Evolutionary conservation across 2,888 invertebrate genomes (phyloP).

Genomic region (Pycnomerus fuliginosus): DNA sequence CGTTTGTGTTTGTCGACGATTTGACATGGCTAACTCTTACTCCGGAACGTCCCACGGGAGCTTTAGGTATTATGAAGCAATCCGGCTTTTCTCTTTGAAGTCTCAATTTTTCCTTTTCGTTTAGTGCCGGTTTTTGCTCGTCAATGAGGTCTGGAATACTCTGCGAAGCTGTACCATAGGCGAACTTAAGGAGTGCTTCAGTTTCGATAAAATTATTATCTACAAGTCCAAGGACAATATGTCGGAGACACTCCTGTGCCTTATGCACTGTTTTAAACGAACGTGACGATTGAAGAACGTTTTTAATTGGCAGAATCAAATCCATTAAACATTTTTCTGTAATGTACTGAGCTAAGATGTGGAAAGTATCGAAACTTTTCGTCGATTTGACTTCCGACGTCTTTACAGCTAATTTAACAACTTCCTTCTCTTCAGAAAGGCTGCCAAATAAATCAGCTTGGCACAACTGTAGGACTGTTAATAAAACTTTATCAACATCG

Average conservation of each 20-base stretch:
- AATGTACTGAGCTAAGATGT: constrained; percentile 77
- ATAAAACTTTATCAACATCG: constrained; percentile 78
- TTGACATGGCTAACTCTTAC: constrained; percentile 55
- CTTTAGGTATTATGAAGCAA: constrained; percentile 74
- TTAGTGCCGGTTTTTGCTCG: constrained; percentile 53
- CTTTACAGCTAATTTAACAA: constrained; percentile 78
- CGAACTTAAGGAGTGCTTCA: constrained; percentile 74
- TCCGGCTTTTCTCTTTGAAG: constrained; percentile 64
- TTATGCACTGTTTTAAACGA: constrained; percentile 79
- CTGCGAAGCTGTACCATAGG: constrained; percentile 79
- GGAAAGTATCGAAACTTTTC: constrained; percentile 83
- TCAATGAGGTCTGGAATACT: constrained; percentile 72
- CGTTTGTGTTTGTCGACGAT: constrained; percentile 73
- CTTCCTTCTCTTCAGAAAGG: constrained; percentile 88
- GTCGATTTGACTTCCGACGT: constrained; percentile 79
- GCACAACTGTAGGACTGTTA: constrained; percentile 71
- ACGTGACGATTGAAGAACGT: constrained; percentile 72
- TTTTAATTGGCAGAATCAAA: constrained; percentile 78
- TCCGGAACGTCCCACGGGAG: constrained; percentile 67
- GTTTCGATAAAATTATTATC: constrained; percentile 75
- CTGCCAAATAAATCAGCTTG: constrained; percentile 86
- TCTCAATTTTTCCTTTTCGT: constrained; percentile 57
- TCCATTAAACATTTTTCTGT: constrained; percentile 74
- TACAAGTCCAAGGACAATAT: constrained; percentile 78
- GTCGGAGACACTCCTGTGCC: constrained; percentile 76